These are phyloP conservation scores for Brotula barbata DNA, from an alignment of 2,797 vertebrate species.

Conservation along the genomic window DNA sequence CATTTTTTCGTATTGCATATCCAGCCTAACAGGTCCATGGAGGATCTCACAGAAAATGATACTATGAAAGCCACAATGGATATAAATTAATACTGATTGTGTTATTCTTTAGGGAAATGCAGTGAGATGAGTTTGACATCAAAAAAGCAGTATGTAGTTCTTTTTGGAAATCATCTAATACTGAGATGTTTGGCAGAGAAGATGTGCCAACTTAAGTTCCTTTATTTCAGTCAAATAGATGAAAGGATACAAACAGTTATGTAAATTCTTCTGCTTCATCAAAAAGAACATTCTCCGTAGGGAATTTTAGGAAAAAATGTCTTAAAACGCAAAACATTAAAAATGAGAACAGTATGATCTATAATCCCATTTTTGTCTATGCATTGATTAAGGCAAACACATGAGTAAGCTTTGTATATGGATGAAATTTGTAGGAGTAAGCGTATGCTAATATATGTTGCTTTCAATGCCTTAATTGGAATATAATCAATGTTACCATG, in stretches of 20 bases:
- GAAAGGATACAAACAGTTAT: background rate
- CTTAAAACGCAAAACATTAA: background rate
- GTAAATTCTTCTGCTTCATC: background rate
- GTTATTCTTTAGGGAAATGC: background rate
- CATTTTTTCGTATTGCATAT: no score
- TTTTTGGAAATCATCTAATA: background rate
- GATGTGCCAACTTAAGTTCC: background rate
- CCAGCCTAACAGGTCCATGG: slow-evolving; percentile 21
- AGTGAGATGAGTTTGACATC: background rate
- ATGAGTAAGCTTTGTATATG: no score
- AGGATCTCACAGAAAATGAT: slow-evolving; percentile 34
- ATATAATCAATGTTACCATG: no score
- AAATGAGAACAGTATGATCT: no score
- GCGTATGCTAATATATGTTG: no score
- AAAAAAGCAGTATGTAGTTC: slow-evolving; percentile 6
- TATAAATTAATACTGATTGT: slow-evolving; percentile 31
- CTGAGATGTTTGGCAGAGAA: background rate
- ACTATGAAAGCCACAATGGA: slow-evolving; percentile 21
- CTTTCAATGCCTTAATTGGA: no score
- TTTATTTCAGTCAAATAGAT: background rate
- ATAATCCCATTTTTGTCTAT: no score
- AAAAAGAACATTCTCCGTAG: background rate
- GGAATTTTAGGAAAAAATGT: background rate
- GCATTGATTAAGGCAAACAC: no score
- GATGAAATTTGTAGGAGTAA: no score